Base-by-base conservation (phyloP, 2,888 invertebrate species). In the Drosophila barbarae region DNA sequence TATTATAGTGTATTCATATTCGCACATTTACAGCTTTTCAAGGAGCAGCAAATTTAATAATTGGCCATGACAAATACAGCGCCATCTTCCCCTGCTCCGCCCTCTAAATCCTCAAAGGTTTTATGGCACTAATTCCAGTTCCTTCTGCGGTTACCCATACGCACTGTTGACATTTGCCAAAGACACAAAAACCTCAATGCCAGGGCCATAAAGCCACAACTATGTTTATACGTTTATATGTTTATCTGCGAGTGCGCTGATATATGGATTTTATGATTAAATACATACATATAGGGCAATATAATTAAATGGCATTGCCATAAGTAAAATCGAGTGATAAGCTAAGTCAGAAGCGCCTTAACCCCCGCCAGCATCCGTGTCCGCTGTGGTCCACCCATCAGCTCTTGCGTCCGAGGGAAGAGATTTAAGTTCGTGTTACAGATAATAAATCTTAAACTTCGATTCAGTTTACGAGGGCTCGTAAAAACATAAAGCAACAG, bases 371-470 rank as follows among this genome's bases (percentile, higher is more conserved):
- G 18, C 34, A 42, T 57, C 26, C 44, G 36, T 13, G 21, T 28
- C 15, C 26, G 32, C 18, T 15, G 41, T 4, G 12, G 13, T 15
- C 60, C 26, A 23, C 15, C 35, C 49, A 26, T 63, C 51, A 41
- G 30, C 32, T 18, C 57, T 35, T 47, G 46, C 60, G 38, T 55
- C 60, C 47, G 44, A 35, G 72, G 46, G 65, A 47, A 34, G 66
- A 66, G 80, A 83, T 80, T 83, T 72, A 46, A 74, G 77, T 83
- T 67, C 81, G 65, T 67, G 69, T 80, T 69, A 64, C 71, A 70
- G 86, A 84, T 77, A 81, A 84, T 81, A 81, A 81, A 85, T 85
- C 86, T 81, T 69, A 84, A 84, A 84, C 76, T 81, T 81, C 73
- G 76, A 77, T 77, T 61, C 60, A 57, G 56, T 85, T 81, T 81